Base-by-base conservation (phyloP, 2,888 invertebrate genomes). In the Patella depressa region DNA sequence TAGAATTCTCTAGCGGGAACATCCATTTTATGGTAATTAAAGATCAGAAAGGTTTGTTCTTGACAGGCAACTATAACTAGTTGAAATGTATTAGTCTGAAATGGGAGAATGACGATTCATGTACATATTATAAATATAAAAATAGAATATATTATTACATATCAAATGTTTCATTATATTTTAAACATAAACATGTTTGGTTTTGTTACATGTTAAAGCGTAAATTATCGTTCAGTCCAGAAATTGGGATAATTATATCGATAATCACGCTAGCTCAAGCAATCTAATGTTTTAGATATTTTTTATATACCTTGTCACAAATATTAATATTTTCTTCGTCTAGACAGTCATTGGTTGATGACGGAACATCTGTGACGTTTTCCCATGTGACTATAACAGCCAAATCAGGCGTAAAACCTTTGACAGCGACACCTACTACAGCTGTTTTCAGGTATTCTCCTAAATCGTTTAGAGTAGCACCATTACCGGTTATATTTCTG, bases 41-140 rank as follows among this genome's bases (percentile, higher is more conserved):
- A 97, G 76, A 99, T 97, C 0, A 95, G 96, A 90, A 98, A 99
- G 0, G 98, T 97, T 88, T 96, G 95, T 3, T 97, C 96, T 93
- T 97, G 98, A 90, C 98, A 97, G 0, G 98, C 97, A 0, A 96
- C 96, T 75, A 99, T 91, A 3, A 98, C 95, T 93, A 97, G 93
- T 95, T 99, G 99, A 93, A 98, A 99, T 0, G 98, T 97, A 91
- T 98, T 98, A 2, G 97, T 97, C 95, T 96, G 92, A 53, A 83
- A 84, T 29, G 1, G 7, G 7, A 45, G 7, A 9, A 45, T 45
- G 7, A 7, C 45, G 45, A 45, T 45, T 45, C 45, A 45, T 1
- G 1, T 45, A 9, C 1, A 9, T 34, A 34, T 34, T 34, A 34
- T 45, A 45, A 45, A 45, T 45, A 45, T 45, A 45, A 45, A 4